Base-by-base conservation (phyloP, 2,113 vertebrate genomes). In the Scalopus aquaticus region DNA sequence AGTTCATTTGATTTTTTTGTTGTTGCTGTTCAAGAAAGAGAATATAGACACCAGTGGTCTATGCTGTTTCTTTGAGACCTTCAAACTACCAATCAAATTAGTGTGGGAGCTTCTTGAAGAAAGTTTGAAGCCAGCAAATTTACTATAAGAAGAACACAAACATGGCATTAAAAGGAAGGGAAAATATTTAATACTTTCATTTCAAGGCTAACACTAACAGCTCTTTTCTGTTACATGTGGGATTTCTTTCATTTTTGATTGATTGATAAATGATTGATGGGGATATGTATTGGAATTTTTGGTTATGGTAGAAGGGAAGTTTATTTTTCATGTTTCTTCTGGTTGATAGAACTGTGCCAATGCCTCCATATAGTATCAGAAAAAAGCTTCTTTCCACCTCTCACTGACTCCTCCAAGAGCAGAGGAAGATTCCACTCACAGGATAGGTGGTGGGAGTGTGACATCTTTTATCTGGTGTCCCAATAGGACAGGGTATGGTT, bases 121-220 rank as follows among this genome's bases (percentile, higher is more conserved):
- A 96, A 95, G 93, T 97, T 95, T 87, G 92, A 97, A 97, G 92
- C 89, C 92, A 97, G 96, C 69, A 96, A 95, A 96, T 72, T 77
- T 62, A 51, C 80, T 96, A 95, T 90, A 90, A 67, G 96, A 92
- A 95, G 70, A 93, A 74, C 20, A 62, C 81, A 88, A 84, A 94
- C 11, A 20, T 49, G 54, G 44, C 11, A 3, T 65, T 24, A 37
- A 72, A 77, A 92, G 42, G 28, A 37, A 93, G 49, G 92, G 70
- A 12, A 7, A n/a, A 2, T 1, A 0, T 11, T 13, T 82, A 51
- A 32, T 24, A 74, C 64, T 81, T 87, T 92, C 35, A 64, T 95
- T 95, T 96, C 74, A 62, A 92, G 72, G 89, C 74, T 95, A 94
- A 54, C 78, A 91, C n/a, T n/a, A n/a, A n/a, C n/a, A 91, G 22